Conservation (phyloP, 2,888 invertebrate genomes). For the Perizoma affinitatum region DNA sequence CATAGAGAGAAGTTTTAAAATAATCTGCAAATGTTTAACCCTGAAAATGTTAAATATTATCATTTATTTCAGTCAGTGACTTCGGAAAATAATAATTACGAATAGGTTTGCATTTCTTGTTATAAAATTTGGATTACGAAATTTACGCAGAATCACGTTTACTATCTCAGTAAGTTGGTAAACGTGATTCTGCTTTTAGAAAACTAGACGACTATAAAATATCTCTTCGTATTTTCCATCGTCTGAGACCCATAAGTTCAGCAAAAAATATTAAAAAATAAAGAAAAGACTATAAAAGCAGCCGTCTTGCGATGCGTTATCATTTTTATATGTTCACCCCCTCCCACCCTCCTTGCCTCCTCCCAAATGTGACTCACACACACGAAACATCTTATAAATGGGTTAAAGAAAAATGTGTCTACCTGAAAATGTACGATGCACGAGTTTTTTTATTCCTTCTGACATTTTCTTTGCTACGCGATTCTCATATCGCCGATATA, state of each 20-base stretch:
- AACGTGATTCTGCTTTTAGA: conserved; percentile 22
- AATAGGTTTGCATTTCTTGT: too few species aligned
- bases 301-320: conserved; percentile 84
- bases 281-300: conserved; percentile 82
- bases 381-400: conserved; percentile 75
- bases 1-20: too few species aligned
- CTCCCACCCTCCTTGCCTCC: conserved; percentile 61
- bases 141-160: too few species aligned
- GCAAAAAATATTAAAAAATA: conserved; percentile 81
- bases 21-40: too few species aligned
- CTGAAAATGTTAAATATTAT: too few species aligned
- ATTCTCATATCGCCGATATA: conserved; percentile 84
- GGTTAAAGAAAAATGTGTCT: conserved; percentile 85
- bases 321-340: conserved; percentile 81
- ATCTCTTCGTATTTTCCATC: conserved; percentile 31
- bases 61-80: too few species aligned
- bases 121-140: too few species aligned
- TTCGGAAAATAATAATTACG: too few species aligned
- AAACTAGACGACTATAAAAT: conserved; percentile 36
- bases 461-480: conserved; percentile 83
- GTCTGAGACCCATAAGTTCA: conserved; percentile 52
- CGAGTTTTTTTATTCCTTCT: conserved; percentile 77
- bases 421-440: conserved; percentile 84
- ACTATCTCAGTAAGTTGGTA: not conserved
- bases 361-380: conserved; percentile 66